phyloP scores from a whole-genome alignment of 1,140 invertebrate genomes.

The Camponotus pennsylvanicus region DNA sequence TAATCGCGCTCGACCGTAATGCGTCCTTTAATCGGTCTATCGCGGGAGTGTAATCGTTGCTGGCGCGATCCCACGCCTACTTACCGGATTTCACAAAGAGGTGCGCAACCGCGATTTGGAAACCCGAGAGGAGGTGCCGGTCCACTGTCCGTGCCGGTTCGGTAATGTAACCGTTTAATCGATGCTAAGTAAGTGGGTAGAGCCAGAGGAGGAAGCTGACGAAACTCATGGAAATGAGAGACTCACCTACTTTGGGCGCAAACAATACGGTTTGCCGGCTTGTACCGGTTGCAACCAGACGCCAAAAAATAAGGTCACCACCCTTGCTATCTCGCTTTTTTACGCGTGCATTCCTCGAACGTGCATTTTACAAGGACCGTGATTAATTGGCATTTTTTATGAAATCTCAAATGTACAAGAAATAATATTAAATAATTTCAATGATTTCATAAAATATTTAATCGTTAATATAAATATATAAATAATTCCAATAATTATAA shows the following conservation, averaged over 20 bases:
- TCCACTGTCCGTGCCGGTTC: conserved; percentile 53
- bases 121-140: conserved; percentile 34
- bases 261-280: conserved; percentile 58
- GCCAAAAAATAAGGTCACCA: conserved; percentile 39
- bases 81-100: conserved; percentile 40
- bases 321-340: background rate
- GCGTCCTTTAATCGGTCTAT: conserved; percentile 59
- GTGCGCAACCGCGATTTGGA: conserved; percentile 52
- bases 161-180: conserved; percentile 70
- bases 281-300: conserved; percentile 31
- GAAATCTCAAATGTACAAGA: background rate
- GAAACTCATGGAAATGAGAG: conserved; percentile 68
- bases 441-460: background rate
- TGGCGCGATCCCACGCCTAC: conserved; percentile 31
- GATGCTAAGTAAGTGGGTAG: conserved; percentile 64
- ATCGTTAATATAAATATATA: background rate
- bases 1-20: background rate
- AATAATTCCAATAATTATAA: background rate
- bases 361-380: background rate
- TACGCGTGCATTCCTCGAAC: background rate
- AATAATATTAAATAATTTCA: no score
- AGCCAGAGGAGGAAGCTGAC: conserved; percentile 66
- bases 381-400: conserved; percentile 23
- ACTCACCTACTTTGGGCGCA: conserved; percentile 54
- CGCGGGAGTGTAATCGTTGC: conserved; percentile 49